These are phyloP conservation scores for Oceanites oceanicus DNA, from an alignment of 2,113 vertebrate species.

Conservation along the genomic window DNA sequence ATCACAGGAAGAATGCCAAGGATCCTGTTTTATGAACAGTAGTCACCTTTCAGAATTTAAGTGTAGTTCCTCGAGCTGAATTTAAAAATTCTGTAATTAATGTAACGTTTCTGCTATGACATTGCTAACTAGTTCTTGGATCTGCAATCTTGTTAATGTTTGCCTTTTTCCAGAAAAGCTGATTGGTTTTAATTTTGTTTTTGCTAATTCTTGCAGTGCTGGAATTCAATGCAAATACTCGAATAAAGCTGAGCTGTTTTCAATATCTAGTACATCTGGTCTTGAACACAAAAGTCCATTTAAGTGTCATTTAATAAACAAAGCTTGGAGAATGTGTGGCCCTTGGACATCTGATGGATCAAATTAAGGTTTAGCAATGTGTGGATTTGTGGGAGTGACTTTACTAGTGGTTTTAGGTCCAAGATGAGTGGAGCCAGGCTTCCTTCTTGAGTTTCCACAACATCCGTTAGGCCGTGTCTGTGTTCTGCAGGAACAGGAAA, in stretches of 20 bases:
- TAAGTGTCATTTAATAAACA: constrained; percentile 13
- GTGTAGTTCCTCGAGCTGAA: neutral
- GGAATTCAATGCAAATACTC: neutral
- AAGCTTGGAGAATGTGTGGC: neutral
- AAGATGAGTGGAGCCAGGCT: constrained; percentile 29
- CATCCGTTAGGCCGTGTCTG: neutral
- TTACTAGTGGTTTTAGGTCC: neutral
- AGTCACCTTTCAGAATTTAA: neutral
- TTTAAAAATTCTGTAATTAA: neutral
- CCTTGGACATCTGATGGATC: constrained; percentile 13
- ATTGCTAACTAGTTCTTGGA: neutral
- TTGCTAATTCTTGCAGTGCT: neutral
- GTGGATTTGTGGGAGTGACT: constrained; percentile 28
- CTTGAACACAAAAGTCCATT: constrained; percentile 1
- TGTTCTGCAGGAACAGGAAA: constrained; percentile 27
- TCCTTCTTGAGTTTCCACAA: neutral
- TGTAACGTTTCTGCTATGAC: neutral
- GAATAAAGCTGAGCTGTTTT: neutral
- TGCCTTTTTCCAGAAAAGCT: neutral
- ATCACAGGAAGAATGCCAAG: neutral
- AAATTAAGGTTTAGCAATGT: neutral
- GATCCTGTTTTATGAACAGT: neutral
- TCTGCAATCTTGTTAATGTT: neutral
- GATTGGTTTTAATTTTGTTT: neutral
- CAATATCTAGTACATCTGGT: neutral